Percentiles rank a stretch among this genome's conserved stretches.
Conservation (phyloP, 2,113 vertebrate species). For the Apeltes quadracus region DNA sequence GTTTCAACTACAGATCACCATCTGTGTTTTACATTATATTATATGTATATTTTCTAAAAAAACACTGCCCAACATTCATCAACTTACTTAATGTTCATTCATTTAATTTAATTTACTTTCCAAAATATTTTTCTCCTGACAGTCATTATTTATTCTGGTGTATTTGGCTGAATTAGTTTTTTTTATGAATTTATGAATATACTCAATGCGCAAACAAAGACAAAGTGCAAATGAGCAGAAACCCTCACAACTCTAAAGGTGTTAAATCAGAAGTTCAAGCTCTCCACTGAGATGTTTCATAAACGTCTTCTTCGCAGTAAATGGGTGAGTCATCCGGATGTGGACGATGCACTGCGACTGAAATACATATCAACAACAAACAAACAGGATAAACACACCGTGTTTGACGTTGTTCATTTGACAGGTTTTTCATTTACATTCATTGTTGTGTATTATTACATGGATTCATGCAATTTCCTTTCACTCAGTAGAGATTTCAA, state of each 20-base stretch:
- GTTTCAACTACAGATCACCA: background rate
- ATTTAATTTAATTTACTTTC: background rate
- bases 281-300: conserved; percentile 4
- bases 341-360: background rate
- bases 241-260: background rate
- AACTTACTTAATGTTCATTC: background rate
- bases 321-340: conserved; percentile 43
- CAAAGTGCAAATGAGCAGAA: background rate
- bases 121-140: background rate
- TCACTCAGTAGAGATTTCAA: background rate
- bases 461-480: background rate
- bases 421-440: conserved; percentile 8
- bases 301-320: conserved; percentile 26
- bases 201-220: background rate
- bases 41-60: background rate
- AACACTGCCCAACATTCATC: background rate
- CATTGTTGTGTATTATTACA: no score
- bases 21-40: background rate
- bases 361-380: background rate
- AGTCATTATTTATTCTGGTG: background rate
- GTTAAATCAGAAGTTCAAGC: conserved; percentile 21
- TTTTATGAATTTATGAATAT: background rate
- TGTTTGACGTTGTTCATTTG: background rate
- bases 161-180: background rate
- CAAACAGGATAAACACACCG: background rate